These are phyloP conservation scores for Drosophila meridiana DNA, from an alignment of 2,888 invertebrate species.

Conservation along the genomic window DNA sequence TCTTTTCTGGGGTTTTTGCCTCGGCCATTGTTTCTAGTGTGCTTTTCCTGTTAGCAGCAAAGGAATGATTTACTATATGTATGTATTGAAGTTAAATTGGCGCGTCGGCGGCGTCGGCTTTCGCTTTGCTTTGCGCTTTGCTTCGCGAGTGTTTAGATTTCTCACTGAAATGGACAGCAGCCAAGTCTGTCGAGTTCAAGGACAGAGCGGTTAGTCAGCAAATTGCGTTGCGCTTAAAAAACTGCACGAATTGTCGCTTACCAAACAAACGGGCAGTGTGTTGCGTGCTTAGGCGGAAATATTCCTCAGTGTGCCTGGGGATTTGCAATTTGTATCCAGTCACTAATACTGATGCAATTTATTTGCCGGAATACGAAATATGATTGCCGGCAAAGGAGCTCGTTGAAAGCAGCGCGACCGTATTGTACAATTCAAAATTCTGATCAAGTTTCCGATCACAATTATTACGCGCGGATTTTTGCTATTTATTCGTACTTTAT, in stretches of 20 bases:
- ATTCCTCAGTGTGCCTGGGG: conserved; percentile 14
- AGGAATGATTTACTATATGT: conserved; percentile 28
- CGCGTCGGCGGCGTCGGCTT: conserved; percentile 46
- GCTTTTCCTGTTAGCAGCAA: conserved; percentile 8
- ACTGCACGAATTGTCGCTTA: conserved; percentile 34
- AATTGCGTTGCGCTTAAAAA: conserved; percentile 55
- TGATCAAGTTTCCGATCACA: background rate
- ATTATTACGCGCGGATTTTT: conserved; percentile 4
- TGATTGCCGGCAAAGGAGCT: conserved; percentile 34
- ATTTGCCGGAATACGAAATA: conserved; percentile 49
- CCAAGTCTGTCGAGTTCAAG: conserved; percentile 74
- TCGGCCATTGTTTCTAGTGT: conserved; percentile 70
- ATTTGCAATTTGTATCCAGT: conserved; percentile 28
- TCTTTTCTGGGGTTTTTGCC: conserved; percentile 80
- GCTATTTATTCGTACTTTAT: conserved; percentile 12
- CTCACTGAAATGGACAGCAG: conserved; percentile 55
- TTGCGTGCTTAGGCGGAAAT: conserved; percentile 13
- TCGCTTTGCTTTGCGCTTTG: conserved; percentile 34
- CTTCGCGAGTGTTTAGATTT: conserved; percentile 25
- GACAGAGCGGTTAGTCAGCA: conserved; percentile 64
- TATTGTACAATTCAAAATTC: background rate
- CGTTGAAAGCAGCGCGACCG: background rate
- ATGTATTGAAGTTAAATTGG: conserved; percentile 28
- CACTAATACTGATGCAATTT: conserved; percentile 65
- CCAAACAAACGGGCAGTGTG: conserved; percentile 38